These are phyloP conservation scores for Eumerus sabulonum DNA, from an alignment of 2,888 invertebrate genomes.

Conservation along the genomic window DNA sequence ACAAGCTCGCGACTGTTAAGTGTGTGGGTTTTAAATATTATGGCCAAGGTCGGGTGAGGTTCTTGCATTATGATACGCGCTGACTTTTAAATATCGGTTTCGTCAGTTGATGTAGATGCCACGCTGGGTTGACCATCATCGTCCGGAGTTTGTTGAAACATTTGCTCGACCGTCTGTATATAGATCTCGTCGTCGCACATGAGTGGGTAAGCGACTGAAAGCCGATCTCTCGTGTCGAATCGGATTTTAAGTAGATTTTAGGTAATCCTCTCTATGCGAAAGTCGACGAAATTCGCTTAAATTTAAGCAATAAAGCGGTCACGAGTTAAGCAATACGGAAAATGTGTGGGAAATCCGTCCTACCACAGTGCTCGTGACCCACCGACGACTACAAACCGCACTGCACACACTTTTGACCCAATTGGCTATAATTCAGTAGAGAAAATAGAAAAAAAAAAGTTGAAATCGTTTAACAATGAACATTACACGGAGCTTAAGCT, in stretches of 20 bases:
- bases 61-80: constrained; percentile 65
- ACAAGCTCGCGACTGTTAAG: constrained; percentile 6
- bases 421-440: constrained; percentile 52
- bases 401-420: constrained; percentile 49
- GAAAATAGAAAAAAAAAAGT: constrained; percentile 6
- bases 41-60: constrained; percentile 61
- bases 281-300: too few species aligned
- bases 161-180: constrained; percentile 10
- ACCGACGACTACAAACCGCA: constrained; percentile 30
- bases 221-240: too few species aligned
- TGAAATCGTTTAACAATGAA: constrained; percentile 29
- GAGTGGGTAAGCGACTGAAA: too few species aligned
- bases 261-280: too few species aligned
- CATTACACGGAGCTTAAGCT: constrained; percentile 5
- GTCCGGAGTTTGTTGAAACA: constrained; percentile 10
- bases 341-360: too few species aligned
- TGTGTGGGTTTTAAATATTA: constrained; percentile 52
- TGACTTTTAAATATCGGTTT: constrained; percentile 57
- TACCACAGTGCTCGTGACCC: constrained; percentile 26
- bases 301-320: too few species aligned
- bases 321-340: too few species aligned
- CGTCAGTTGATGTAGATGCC: constrained; percentile 26
- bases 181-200: background rate
- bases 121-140: background rate
- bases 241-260: too few species aligned